phyloP scores from a whole-genome alignment of 2,888 invertebrate genomes.

The Andrena hattorfiana region DNA sequence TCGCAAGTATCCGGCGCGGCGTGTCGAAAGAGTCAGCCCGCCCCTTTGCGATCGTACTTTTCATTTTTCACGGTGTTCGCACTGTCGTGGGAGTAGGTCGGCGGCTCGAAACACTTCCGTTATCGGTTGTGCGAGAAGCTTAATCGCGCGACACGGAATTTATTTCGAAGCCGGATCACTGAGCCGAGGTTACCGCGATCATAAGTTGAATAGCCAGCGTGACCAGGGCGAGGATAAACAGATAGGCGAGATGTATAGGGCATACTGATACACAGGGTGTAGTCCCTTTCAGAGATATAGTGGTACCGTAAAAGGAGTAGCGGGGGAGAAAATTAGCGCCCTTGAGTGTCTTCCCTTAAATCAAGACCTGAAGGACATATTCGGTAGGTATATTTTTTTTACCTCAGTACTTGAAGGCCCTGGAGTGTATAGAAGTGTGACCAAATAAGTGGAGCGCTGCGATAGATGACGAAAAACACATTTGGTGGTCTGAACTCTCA shows the following conservation, averaged over 20 bases:
- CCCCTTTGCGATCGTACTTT: background rate
- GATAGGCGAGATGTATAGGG: background rate
- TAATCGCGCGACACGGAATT: slow-evolving; percentile 44
- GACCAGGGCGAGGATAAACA: background rate
- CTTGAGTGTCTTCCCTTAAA: too few species aligned
- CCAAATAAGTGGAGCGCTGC: too few species aligned
- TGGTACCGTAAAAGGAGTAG: too few species aligned
- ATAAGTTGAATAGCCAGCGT: slow-evolving; percentile 26
- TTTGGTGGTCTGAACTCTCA: too few species aligned
- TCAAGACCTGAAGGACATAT: too few species aligned
- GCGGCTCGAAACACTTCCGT: slow-evolving; percentile 31
- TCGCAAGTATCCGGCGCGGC: background rate
- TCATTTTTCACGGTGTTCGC: slow-evolving; percentile 16
- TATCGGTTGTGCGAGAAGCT: slow-evolving; percentile 17
- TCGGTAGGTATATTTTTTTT: too few species aligned
- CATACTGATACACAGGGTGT: background rate
- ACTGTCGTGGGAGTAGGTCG: slow-evolving; percentile 3
- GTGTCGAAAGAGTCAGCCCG: background rate
- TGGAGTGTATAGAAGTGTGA: too few species aligned
- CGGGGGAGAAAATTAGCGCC: too few species aligned
- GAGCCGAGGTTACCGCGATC: slow-evolving; percentile 30
- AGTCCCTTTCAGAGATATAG: too few species aligned
- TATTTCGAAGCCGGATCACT: slow-evolving; percentile 47
- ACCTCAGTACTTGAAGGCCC: too few species aligned
- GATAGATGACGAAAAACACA: too few species aligned